phyloP scores from a whole-genome alignment of 2,113 vertebrate genomes.

The Spilogale gracilis region DNA sequence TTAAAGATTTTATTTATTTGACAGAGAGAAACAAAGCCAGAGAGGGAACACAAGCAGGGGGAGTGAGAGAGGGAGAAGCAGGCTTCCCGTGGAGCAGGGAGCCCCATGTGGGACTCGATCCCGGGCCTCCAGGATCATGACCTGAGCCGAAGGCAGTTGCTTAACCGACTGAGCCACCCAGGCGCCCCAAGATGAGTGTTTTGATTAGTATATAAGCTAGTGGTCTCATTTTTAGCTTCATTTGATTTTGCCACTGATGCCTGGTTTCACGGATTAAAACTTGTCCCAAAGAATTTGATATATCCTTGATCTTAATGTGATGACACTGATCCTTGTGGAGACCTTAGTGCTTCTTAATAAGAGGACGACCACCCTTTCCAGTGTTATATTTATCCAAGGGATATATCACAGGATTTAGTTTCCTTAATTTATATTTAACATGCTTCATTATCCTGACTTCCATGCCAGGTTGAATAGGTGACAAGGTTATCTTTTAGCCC shows the following conservation, averaged over 20 bases:
- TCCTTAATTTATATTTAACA: slow-evolving; percentile 18
- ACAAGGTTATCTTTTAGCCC: background rate
- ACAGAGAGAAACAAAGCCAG: too few species aligned
- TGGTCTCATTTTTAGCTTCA: background rate
- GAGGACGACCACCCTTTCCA: background rate
- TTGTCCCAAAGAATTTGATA: background rate
- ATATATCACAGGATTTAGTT: slow-evolving; percentile 13
- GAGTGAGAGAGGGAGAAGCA: too few species aligned
- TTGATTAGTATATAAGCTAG: background rate
- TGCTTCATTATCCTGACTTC: background rate
- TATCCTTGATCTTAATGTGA: background rate
- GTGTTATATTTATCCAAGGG: background rate
- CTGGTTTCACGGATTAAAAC: background rate
- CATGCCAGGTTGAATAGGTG: background rate
- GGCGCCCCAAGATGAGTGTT: background rate
- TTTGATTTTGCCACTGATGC: background rate
- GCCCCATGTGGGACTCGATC: too few species aligned
- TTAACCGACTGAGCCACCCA: too few species aligned
- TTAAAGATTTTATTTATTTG: too few species aligned
- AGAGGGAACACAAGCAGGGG: too few species aligned
- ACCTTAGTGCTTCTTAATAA: background rate
- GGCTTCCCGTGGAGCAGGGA: too few species aligned
- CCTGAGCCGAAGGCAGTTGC: too few species aligned
- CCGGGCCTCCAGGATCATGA: too few species aligned
- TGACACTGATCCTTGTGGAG: background rate